Conservation (phyloP, 2,888 invertebrate genomes). For the Strigamia maritima region DNA sequence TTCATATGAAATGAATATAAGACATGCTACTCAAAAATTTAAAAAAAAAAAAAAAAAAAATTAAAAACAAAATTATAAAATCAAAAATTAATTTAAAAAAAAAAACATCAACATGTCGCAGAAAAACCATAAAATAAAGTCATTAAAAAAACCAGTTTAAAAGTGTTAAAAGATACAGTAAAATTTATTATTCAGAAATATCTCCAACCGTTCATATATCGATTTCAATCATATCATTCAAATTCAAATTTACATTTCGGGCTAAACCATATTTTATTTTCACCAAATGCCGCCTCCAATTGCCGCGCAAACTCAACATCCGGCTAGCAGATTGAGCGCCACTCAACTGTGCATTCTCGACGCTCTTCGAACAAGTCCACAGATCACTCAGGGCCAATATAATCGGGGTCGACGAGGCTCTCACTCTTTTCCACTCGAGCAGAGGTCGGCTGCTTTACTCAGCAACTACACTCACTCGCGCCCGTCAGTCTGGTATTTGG, state of each 20-base stretch:
- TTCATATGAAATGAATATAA: too few species aligned
- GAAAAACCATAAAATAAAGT: too few species aligned
- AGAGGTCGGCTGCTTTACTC: not conserved
- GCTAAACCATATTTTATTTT: not conserved
- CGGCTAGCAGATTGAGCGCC: not conserved
- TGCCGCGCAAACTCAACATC: not conserved
- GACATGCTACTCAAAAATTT: not conserved
- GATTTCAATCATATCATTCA: not conserved
- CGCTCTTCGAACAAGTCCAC: slow-evolving; percentile 24
- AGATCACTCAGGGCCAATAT: slow-evolving; percentile 24
- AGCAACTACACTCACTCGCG: slow-evolving; percentile 4
- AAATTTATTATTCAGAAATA: not conserved
- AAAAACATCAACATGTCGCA: too few species aligned
- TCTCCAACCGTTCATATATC: not conserved
- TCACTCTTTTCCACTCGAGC: not conserved
- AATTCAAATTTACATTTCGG: not conserved
- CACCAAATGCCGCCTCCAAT: not conserved
- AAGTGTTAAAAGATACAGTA: too few species aligned
- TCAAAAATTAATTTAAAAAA: not conserved
- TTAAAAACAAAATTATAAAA: not conserved
- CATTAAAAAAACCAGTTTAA: too few species aligned
- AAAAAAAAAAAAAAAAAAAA: not conserved
- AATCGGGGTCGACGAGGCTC: slow-evolving; percentile 1
- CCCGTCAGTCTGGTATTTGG: not conserved
- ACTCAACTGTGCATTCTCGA: slow-evolving; percentile 27